Evolutionary conservation across 2,797 vertebrate genomes (phyloP).

Genomic region (Zenarchopterus dispar): DNA sequence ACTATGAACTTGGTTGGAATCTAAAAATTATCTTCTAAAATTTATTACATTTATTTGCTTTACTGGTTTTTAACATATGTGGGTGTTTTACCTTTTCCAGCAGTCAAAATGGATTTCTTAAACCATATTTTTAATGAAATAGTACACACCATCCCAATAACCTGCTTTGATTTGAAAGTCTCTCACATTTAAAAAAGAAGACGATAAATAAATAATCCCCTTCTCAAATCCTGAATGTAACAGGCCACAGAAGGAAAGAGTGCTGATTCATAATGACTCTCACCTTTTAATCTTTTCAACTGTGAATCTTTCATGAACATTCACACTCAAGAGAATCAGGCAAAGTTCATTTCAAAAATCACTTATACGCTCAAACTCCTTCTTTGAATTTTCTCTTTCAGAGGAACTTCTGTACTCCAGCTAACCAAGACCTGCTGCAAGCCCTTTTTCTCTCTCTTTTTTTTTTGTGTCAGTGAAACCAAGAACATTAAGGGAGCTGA

Average conservation of each 20-base stretch:
- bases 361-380: constrained; percentile 35
- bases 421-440: constrained; percentile 36
- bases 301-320: constrained; percentile 53
- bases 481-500: constrained; percentile 42
- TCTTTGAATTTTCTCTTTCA: constrained; percentile 49
- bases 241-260: constrained; percentile 11
- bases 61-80: not conserved
- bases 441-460: constrained; percentile 8
- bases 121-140: constrained; percentile 23
- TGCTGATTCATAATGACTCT: constrained; percentile 34
- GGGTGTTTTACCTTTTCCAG: not conserved
- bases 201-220: constrained; percentile 13
- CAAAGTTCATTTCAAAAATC: constrained; percentile 28
- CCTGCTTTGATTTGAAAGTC: constrained; percentile 18
- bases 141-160: constrained; percentile 2
- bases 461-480: constrained; percentile 23
- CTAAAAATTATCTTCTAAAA: not conserved
- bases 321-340: constrained; percentile 34
- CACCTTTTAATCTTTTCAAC: constrained; percentile 43
- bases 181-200: constrained; percentile 21
- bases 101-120: not conserved
- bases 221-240: constrained; percentile 28
- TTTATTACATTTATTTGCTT: not conserved
- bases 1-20: not conserved
- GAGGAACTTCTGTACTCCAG: constrained; percentile 32